phyloP scores from a whole-genome alignment of 2,113 vertebrate genomes.

The human (Homo sapiens) region GRCh38 chr17:71128501-71129000 shows the following conservation, averaged over 20 bases:
- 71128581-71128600: not conserved
- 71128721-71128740: not conserved
- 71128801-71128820: not conserved
- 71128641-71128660: not conserved
- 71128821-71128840: not conserved
- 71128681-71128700: not conserved
- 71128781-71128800: not conserved
- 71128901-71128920: not conserved
- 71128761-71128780: not conserved
- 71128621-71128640: not conserved
- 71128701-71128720: not conserved
- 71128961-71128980: not conserved
- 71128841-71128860: not conserved
- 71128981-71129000: not conserved
- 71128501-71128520: not conserved
- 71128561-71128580: fast-evolving
- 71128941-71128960: too few species aligned
- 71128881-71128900: not conserved
- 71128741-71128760: not conserved
- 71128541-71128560: not conserved
- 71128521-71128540: not conserved
- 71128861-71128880: fast-evolving
- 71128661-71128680: not conserved
- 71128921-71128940: not conserved
- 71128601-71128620: not conserved